Base-by-base conservation (phyloP, 2,113 vertebrate species). In the Tamias sibiricus region DNA sequence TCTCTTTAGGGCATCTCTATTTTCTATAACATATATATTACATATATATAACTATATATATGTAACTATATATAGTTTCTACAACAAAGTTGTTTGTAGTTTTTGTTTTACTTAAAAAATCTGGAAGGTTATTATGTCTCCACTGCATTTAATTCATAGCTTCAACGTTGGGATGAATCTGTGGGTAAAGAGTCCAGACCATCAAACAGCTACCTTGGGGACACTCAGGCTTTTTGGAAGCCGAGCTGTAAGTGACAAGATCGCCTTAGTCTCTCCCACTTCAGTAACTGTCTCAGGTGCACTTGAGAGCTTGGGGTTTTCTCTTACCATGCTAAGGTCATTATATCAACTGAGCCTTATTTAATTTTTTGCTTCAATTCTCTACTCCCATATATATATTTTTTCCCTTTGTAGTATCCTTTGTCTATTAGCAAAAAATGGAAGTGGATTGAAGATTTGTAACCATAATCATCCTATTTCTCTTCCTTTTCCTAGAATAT, bases 81-180 rank as follows among this genome's bases (percentile, higher is more conserved):
- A 8, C 54, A 47, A 64, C 57, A 81, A 82, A 82, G 80, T 71
- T 69, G n/a, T 76, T 94, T 92, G 9, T 89, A 84, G 8, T 40
- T 74, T 93, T 75, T 76, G 13, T 81, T 95, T 94, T 80, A 80
- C 77, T 87, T 52, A 6, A 92, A 12, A 37, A 83, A 32, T 26
- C 62, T 77, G 79, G 59, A 49, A 35, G 54, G 83, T 44, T 72
- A 69, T 94, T 80, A 26, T 87, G 22, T 74, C 62, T 79, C 0
- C 2, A 57, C 22, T 85, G 11, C 28, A 26, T 71, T 74, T 94
- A 77, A 77, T 92, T 47, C n/a, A 7, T 77, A 30, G 35, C 54
- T 57, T 64, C 30, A 11, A 91, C 54, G 4, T 81, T 94, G 66
- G 77, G 75, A 40, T 77, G 30, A 66, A 57, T 82, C 6, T 49